Conservation (phyloP, 2,888 invertebrate species). For the Nebria brevicollis region DNA sequence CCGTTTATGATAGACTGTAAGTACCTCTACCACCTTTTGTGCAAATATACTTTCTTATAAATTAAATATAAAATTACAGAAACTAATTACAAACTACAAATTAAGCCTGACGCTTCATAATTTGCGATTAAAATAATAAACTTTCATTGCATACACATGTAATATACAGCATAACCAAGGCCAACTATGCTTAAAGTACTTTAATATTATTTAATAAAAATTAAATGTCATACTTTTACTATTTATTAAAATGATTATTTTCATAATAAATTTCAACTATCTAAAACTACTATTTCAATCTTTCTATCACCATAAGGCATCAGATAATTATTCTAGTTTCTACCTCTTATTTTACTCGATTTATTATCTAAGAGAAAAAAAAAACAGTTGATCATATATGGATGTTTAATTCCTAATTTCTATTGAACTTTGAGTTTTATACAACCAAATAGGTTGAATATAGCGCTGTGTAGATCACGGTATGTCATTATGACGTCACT, state of each 20-base stretch:
- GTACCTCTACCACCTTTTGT: too few relatives aligned
- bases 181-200: background rate
- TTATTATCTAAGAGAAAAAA: too few relatives aligned
- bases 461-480: too few relatives aligned
- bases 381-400: too few relatives aligned
- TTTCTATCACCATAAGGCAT: background rate
- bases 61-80: background rate
- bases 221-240: background rate
- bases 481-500: too few relatives aligned
- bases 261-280: background rate
- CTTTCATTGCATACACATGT: background rate
- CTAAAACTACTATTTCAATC: background rate
- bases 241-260: constrained; percentile 1
- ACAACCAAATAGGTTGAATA: too few relatives aligned
- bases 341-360: background rate
- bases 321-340: background rate
- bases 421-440: too few relatives aligned
- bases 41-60: background rate
- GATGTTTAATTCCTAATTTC: too few relatives aligned
- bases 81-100: background rate
- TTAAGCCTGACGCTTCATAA: background rate
- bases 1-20: too few relatives aligned
- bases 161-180: background rate
- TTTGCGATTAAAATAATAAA: background rate
- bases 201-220: background rate